phyloP scores from a whole-genome alignment of 2,888 invertebrate species.

The Aphidoletes aphidimyza region DNA sequence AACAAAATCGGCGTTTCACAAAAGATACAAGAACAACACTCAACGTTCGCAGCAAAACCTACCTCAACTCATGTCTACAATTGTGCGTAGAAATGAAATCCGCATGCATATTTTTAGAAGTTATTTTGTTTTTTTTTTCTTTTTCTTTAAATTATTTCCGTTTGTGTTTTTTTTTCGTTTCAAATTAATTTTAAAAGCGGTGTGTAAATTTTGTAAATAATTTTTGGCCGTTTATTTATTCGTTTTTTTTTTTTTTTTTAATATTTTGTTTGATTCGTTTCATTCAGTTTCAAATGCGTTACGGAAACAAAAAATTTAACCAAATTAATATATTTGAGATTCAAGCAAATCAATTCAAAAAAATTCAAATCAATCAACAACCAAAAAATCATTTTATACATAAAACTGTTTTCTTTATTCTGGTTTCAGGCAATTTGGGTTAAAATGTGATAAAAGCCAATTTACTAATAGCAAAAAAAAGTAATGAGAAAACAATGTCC shows the following conservation, averaged over 20 bases:
- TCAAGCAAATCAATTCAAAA: slow-evolving; percentile 3
- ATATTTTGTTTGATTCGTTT: background rate
- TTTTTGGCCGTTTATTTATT: background rate
- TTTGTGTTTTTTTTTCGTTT: background rate
- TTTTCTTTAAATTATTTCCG: background rate
- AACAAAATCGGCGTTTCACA: slow-evolving; percentile 7
- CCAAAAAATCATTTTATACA: slow-evolving; percentile 5
- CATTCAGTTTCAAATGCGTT: background rate
- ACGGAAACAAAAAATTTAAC: background rate
- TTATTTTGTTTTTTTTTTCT: background rate
- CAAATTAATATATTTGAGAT: background rate
- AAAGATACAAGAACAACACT: slow-evolving; percentile 8
- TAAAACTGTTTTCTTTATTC: slow-evolving; percentile 55
- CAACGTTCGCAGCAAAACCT: slow-evolving; percentile 17
- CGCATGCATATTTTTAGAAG: background rate
- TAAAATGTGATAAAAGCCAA: slow-evolving; percentile 58
- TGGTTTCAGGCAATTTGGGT: slow-evolving; percentile 59
- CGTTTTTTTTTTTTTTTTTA: background rate
- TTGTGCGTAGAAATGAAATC: slow-evolving; percentile 35
- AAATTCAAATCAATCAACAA: background rate
- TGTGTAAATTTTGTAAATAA: background rate
- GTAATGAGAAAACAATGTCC: background rate
- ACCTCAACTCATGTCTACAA: slow-evolving; percentile 3
- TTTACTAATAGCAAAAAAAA: background rate
- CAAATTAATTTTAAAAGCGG: background rate